These are phyloP conservation scores for Unio delphinus DNA, from an alignment of 2,888 invertebrate genomes.

Conservation along the genomic window DNA sequence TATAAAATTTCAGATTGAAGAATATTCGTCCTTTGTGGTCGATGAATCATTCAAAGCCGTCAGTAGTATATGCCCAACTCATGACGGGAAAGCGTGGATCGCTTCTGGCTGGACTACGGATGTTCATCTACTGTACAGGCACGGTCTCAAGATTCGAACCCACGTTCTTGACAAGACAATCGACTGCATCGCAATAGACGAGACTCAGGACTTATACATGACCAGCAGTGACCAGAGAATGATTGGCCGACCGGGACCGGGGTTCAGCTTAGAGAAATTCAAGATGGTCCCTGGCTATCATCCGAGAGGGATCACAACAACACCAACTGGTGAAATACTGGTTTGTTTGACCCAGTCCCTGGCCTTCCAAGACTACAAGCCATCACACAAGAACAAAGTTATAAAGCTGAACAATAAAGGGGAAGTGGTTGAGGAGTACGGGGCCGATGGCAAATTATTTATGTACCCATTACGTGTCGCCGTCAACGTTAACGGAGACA, in stretches of 20 bases:
- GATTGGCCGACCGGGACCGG: constrained; percentile 34
- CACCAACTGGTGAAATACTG: constrained; percentile 27
- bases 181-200: constrained; percentile 36
- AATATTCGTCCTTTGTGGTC: constrained; percentile 35
- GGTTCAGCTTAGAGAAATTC: constrained; percentile 33
- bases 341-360: constrained; percentile 41
- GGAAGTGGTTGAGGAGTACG: constrained; percentile 32
- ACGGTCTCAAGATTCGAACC: constrained; percentile 37
- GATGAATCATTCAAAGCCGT: constrained; percentile 41
- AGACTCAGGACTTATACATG: constrained; percentile 29
- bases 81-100: constrained; percentile 42
- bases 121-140: constrained; percentile 33
- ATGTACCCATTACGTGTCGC: constrained; percentile 48
- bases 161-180: constrained; percentile 37
- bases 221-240: constrained; percentile 40
- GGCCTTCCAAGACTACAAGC: constrained; percentile 45
- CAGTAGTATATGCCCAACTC: constrained; percentile 35
- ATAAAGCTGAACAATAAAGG: constrained; percentile 25
- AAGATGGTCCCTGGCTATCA: constrained; percentile 34
- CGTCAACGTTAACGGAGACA: constrained; percentile 51
- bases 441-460: constrained; percentile 40
- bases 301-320: constrained; percentile 37
- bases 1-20: constrained; percentile 26
- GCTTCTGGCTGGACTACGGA: constrained; percentile 45
- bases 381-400: constrained; percentile 39